A percentile compares a stretch with the other conserved stretches of the same genome.
These are phyloP conservation scores for Aplysia californica DNA, from an alignment of 1,140 invertebrate species.

Conservation along the genomic window DNA sequence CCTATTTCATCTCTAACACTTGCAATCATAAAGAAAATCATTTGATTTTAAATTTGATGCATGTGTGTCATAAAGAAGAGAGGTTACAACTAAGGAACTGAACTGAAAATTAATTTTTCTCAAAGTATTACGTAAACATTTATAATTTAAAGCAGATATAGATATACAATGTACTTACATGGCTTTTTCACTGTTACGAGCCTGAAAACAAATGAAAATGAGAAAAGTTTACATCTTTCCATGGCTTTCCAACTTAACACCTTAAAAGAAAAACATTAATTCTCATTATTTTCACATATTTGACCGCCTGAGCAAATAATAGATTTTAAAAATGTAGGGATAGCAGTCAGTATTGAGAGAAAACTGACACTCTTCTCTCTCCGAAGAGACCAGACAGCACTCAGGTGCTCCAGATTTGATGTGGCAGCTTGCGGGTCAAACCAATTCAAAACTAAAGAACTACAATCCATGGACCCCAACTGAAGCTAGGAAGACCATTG, in stretches of 20 bases:
- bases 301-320: no score
- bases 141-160: background rate
- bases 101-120: background rate
- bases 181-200: slow-evolving; percentile 73
- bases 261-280: no score
- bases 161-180: slow-evolving; percentile 64
- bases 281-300: no score
- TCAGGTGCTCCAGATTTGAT: background rate
- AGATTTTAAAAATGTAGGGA: no score
- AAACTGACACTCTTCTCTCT: no score
- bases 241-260: no score
- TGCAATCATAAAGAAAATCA: background rate
- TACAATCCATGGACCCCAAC: no score
- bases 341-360: no score
- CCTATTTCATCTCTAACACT: background rate
- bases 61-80: background rate
- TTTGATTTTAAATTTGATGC: background rate
- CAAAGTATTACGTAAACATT: background rate
- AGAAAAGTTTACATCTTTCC: no score
- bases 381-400: background rate
- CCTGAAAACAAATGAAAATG: slow-evolving; percentile 60
- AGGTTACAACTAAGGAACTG: background rate
- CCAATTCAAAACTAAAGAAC: no score
- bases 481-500: no score
- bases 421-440: no score